A percentile compares a stretch with the other conserved stretches of the same genome.
Conservation (phyloP, 2,113 vertebrate genomes). For the Apodemus speciosus region DNA sequence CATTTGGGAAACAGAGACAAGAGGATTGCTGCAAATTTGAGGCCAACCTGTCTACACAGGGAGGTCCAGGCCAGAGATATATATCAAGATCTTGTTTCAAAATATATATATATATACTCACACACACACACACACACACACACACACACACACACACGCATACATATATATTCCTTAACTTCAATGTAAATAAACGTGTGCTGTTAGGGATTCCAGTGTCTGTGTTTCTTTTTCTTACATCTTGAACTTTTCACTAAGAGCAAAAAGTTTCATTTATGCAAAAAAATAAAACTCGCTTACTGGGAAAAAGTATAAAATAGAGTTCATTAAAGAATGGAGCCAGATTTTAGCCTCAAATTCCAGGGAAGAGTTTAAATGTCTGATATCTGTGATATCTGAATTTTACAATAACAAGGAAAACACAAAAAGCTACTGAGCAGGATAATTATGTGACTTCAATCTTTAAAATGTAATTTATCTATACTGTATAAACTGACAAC, state of each 20-base stretch:
- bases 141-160: not conserved
- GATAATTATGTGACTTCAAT: conserved; percentile 33
- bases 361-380: conserved; percentile 27
- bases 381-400: not conserved
- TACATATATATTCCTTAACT: conserved; percentile 21
- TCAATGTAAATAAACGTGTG: conserved; percentile 73
- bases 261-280: conserved; percentile 34
- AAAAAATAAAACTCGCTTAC: not conserved
- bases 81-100: not conserved
- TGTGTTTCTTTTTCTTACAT: conserved; percentile 62
- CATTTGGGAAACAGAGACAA: not conserved
- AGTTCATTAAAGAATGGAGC: conserved; percentile 18
- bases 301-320: conserved; percentile 52
- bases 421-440: not conserved
- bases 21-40: conserved; percentile 9
- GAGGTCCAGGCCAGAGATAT: not conserved
- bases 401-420: conserved; percentile 24
- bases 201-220: conserved; percentile 69
- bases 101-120: not conserved
- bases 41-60: not conserved
- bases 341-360: conserved; percentile 49
- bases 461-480: conserved; percentile 53
- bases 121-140: too few relatives aligned
- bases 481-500: not conserved
- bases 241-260: conserved; percentile 56